Evolutionary conservation across 2,113 vertebrate genomes (phyloP).

Genomic region (Platichthys flesus): DNA sequence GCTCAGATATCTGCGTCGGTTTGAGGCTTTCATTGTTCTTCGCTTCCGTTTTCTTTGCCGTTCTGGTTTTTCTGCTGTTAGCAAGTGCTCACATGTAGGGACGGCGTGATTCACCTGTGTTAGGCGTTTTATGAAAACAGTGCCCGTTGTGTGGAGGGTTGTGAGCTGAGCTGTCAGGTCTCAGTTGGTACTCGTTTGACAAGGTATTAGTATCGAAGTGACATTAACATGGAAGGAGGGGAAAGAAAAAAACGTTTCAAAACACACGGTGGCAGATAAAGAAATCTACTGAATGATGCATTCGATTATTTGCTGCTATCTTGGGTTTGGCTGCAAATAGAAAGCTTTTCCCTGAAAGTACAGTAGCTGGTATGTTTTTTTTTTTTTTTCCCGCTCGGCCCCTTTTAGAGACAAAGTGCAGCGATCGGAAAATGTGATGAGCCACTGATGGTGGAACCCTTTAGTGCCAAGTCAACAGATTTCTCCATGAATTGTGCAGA

Average conservation of each 20-base stretch:
- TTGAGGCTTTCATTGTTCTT: not conserved
- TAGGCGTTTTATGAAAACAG: not conserved
- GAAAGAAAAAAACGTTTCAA: not conserved
- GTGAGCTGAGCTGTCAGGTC: conserved; percentile 8
- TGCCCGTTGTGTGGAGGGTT: conserved; percentile 1
- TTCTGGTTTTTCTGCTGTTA: conserved; percentile 8
- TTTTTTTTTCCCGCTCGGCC: not conserved
- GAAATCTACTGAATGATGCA: conserved; percentile 28
- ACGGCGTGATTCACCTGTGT: not conserved
- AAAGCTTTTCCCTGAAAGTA: conserved; percentile 7
- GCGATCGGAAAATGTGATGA: conserved; percentile 57
- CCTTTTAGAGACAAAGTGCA: conserved; percentile 45
- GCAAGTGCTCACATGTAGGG: not conserved
- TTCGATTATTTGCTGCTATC: conserved; percentile 25
- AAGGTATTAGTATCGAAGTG: not conserved
- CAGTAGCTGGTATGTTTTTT: conserved; percentile 5
- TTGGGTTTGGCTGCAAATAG: conserved; percentile 27
- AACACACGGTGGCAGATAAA: not conserved
- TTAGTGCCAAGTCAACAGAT: conserved; percentile 58
- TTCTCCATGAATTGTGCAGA: conserved; percentile 35
- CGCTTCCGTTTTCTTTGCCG: not conserved
- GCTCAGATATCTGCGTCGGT: not conserved
- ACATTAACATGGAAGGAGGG: not conserved
- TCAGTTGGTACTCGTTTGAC: not conserved
- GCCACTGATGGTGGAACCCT: conserved; percentile 40